A percentile compares a stretch with the other conserved stretches of the same genome.
Conservation (phyloP, 2,797 vertebrate genomes). For the Sebastes oblongus region DNA sequence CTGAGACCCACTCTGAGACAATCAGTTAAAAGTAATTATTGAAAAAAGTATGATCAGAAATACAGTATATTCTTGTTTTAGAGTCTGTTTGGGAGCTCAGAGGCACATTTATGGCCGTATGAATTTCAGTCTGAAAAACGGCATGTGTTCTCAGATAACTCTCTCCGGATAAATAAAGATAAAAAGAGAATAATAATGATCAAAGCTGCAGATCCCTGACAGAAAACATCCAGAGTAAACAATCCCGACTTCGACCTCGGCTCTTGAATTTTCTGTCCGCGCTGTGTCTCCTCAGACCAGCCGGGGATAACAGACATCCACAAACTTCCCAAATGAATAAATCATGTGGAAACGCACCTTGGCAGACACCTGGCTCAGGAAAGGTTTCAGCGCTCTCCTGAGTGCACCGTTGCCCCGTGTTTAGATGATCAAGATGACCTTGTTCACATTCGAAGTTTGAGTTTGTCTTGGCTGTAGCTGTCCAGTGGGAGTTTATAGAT, state of each 20-base stretch:
- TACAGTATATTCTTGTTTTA: conserved; percentile 1
- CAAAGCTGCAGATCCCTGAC: conserved; percentile 35
- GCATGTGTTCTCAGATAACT: neutral
- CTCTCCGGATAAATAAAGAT: conserved; percentile 27
- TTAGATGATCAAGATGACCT: conserved; percentile 52
- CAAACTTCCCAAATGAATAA: conserved; percentile 65
- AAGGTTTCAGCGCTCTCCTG: conserved; percentile 15
- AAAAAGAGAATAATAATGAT: conserved; percentile 2
- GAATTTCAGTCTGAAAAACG: neutral
- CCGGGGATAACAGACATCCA: conserved; percentile 40
- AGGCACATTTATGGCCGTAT: conserved; percentile 10
- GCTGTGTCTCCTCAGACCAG: conserved; percentile 30
- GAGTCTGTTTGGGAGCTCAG: conserved; percentile 12
- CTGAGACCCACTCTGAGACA: neutral
- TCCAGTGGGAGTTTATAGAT: neutral
- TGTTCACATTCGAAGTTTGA: conserved; percentile 18
- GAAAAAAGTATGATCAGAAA: neutral
- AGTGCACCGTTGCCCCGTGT: conserved; percentile 22
- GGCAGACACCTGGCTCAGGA: conserved; percentile 32
- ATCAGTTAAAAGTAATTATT: neutral
- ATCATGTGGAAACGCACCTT: conserved; percentile 55
- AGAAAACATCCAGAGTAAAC: conserved; percentile 25
- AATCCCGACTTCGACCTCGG: conserved; percentile 39
- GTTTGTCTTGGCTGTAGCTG: neutral
- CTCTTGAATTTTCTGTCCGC: conserved; percentile 40